Evolutionary conservation across 2,797 vertebrate genomes (phyloP), one percentile per base, ranked within the genome.

Genomic region (Xenentodon cancila): DNA sequence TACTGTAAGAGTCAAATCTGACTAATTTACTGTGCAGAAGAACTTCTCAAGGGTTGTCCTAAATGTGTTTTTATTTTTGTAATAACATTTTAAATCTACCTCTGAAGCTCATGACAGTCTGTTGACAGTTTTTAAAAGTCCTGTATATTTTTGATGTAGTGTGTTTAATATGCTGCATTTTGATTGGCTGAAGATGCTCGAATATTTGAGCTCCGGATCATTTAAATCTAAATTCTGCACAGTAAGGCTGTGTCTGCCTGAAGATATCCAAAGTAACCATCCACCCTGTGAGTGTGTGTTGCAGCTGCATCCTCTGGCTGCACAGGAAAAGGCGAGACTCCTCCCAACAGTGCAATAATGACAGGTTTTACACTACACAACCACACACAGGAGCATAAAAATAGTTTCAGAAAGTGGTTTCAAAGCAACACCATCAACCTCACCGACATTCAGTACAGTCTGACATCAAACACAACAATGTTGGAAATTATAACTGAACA

Each of bases 221-320:
- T 54, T 63, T 46, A 37, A 16, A 44, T 59, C 32, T 17, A 46
- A 65, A 66, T 60, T 59, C 47, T 44, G 64, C 71, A 61, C 11
- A 59, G 52, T 83, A 68, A 70, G 40, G n/a, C 32, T 5, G 20
- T 21, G 44, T 64, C 34, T 37, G 63, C 22, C 57, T 50, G 11
- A 52, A 44, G 46, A 55, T 43, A 59, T 64, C 42, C 15, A 52
- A 61, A 48, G 5, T 34, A 59, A 56, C 25, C 42, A 44, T 47
- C 32, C 11, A 13, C 9, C 44, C 30, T 20, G 59, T 40, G 71
- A 56, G 62, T n/a, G 53, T 46, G 61, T 53, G 53, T 22, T 62
- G 68, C 79, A 84, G 73, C 82, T 84, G 84, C 81, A 78, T 82
- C 79, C 81, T 80, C 53, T 75, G 57, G 48, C 53, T 55, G 67